Evolutionary conservation across 2,797 vertebrate genomes (phyloP).

Genomic region (Notamacropus eugenii): DNA sequence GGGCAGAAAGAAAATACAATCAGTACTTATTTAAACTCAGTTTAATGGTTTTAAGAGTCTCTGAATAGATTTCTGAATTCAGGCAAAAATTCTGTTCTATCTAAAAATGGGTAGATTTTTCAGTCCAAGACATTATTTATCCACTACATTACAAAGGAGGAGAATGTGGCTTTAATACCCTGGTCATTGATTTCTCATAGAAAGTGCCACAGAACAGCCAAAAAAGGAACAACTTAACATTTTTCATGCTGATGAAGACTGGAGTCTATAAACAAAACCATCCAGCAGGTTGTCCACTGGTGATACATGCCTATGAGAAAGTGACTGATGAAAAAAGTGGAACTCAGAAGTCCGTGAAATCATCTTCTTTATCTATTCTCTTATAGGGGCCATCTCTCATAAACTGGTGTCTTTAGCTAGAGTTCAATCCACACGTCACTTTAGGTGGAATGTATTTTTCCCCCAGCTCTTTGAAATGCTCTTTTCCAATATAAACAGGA

Average conservation of each 20-base stretch:
- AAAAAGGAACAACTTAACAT: slow-evolving; percentile 70
- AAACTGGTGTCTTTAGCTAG: slow-evolving; percentile 73
- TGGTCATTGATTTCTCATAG: slow-evolving; percentile 66
- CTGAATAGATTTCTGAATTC: background rate
- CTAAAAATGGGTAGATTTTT: background rate
- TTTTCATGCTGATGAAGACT: slow-evolving; percentile 71
- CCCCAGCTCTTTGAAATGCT: slow-evolving; percentile 61
- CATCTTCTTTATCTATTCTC: slow-evolving; percentile 76
- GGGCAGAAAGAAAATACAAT: background rate
- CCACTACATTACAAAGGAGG: slow-evolving; percentile 58
- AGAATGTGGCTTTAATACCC: slow-evolving; percentile 72
- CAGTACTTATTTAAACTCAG: background rate
- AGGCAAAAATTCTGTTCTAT: background rate
- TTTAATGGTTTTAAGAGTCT: slow-evolving; percentile 19
- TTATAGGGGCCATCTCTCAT: slow-evolving; percentile 72
- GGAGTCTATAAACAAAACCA: slow-evolving; percentile 70
- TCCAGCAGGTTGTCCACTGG: slow-evolving; percentile 60
- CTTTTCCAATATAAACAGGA: slow-evolving; percentile 51
- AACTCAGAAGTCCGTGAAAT: slow-evolving; percentile 76
- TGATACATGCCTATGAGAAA: slow-evolving; percentile 73
- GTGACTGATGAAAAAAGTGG: slow-evolving; percentile 73
- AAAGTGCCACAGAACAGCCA: slow-evolving; percentile 44
- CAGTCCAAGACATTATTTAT: slow-evolving; percentile 69
- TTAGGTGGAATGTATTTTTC: slow-evolving; percentile 64
- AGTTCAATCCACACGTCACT: slow-evolving; percentile 74